A percentile compares a stretch with the other conserved stretches of the same genome.
Evolutionary conservation across 2,797 vertebrate species (phyloP).

Genomic region (Sebastes diploproa): DNA sequence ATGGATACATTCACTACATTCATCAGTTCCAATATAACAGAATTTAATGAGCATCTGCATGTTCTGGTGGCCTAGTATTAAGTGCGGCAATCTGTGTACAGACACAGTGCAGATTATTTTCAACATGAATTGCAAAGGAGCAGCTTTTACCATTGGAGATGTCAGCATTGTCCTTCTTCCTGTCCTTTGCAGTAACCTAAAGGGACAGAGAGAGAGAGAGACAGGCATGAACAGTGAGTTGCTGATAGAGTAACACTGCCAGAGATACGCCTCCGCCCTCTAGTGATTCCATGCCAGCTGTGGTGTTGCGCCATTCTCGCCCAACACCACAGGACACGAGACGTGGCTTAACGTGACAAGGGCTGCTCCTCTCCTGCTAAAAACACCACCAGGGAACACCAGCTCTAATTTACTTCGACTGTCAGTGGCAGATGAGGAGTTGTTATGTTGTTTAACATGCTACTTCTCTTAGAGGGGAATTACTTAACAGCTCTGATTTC

Average conservation of each 20-base stretch:
- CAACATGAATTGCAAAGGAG: slow-evolving; percentile 30
- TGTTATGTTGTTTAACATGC: slow-evolving; percentile 51
- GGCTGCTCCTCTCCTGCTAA: slow-evolving; percentile 58
- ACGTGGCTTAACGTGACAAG: slow-evolving; percentile 72
- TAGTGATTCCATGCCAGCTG: slow-evolving; percentile 70
- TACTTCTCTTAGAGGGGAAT: slow-evolving; percentile 44
- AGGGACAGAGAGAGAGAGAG: slow-evolving; percentile 40
- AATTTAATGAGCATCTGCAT: slow-evolving; percentile 9
- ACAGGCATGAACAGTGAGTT: slow-evolving; percentile 50
- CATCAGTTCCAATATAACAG: neutral
- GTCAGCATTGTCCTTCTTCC: slow-evolving; percentile 65
- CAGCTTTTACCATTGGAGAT: slow-evolving; percentile 70
- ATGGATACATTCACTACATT: neutral
- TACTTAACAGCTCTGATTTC: slow-evolving; percentile 45
- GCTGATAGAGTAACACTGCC: slow-evolving; percentile 57
- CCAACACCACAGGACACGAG: slow-evolving; percentile 56
- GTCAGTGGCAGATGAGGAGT: slow-evolving; percentile 53
- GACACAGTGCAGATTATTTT: slow-evolving; percentile 1
- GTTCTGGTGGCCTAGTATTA: slow-evolving; percentile 5
- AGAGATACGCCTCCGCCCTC: slow-evolving; percentile 63
- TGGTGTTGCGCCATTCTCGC: slow-evolving; percentile 60
- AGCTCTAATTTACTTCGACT: slow-evolving; percentile 64
- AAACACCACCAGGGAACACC: slow-evolving; percentile 63
- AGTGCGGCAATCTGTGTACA: neutral
- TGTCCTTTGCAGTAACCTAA: slow-evolving; percentile 81